These are phyloP conservation scores for Pantala flavescens DNA, from an alignment of 1,140 invertebrate genomes.

Conservation along the genomic window DNA sequence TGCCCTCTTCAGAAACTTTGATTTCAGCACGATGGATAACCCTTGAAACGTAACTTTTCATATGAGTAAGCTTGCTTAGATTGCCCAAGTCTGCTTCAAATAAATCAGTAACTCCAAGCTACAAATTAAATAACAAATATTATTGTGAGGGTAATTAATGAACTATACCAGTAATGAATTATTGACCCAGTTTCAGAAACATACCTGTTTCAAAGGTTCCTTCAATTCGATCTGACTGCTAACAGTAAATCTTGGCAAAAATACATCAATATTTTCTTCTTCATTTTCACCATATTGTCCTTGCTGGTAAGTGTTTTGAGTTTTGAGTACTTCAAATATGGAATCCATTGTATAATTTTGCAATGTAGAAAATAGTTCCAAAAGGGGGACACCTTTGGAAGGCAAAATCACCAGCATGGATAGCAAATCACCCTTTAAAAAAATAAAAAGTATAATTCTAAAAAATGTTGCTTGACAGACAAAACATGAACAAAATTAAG, in stretches of 20 bases:
- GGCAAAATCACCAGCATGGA: background rate
- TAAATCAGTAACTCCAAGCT: background rate
- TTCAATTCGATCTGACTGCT: background rate
- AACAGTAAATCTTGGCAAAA: background rate
- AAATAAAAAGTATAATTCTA: background rate
- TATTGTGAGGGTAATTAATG: too few species aligned
- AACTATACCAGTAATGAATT: too few species aligned
- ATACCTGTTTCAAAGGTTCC: background rate
- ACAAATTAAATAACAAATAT: background rate
- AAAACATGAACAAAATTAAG: too few species aligned
- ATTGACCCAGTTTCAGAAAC: background rate
- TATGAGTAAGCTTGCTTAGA: background rate
- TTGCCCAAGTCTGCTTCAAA: background rate
- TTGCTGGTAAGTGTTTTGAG: background rate
- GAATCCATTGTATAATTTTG: background rate
- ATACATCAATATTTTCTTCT: background rate
- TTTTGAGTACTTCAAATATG: background rate
- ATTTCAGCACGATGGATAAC: conserved; percentile 73
- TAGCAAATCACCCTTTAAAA: background rate
- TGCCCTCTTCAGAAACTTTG: conserved; percentile 74
- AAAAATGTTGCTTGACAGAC: too few species aligned
- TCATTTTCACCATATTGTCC: background rate
- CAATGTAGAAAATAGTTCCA: background rate
- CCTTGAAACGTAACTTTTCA: conserved; percentile 43
- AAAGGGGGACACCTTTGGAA: background rate